Percentiles rank a stretch among this genome's conserved stretches.
Conservation (phyloP, 2,797 vertebrate species). For the Gephyroberyx darwinii region DNA sequence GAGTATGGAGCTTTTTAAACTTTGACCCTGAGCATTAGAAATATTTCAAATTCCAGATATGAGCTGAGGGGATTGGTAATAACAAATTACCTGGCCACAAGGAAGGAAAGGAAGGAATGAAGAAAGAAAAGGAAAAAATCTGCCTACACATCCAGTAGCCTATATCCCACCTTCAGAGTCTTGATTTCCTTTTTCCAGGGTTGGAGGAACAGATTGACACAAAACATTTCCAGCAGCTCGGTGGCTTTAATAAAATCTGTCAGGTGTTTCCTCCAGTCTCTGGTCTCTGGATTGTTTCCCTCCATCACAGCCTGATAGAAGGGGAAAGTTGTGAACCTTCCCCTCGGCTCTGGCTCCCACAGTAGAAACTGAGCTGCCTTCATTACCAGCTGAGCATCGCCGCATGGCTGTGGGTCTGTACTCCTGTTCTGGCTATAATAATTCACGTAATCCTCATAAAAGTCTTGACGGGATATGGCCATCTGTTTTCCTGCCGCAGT, state of each 20-base stretch:
- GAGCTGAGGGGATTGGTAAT: too few relatives aligned
- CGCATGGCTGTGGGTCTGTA: constrained; percentile 60
- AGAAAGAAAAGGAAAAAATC: not conserved
- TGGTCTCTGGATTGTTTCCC: not conserved
- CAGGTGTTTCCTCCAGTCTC: constrained; percentile 53
- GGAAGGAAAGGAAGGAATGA: not conserved
- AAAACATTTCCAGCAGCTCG: constrained; percentile 84
- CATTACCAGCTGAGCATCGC: constrained; percentile 51
- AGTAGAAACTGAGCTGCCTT: constrained; percentile 61
- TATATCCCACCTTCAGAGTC: constrained; percentile 83
- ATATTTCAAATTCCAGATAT: not conserved
- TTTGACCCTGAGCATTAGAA: not conserved
- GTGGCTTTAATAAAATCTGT: constrained; percentile 68
- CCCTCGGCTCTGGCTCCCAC: constrained; percentile 13
- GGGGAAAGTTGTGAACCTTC: constrained; percentile 57
- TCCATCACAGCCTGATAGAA: constrained; percentile 57
- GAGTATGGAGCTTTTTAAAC: too few relatives aligned
- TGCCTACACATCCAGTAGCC: too few relatives aligned
- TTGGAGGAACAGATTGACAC: constrained; percentile 83
- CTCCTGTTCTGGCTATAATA: constrained; percentile 60
- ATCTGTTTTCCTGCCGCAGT: not conserved
- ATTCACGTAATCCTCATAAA: constrained; percentile 66
- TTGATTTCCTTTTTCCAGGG: constrained; percentile 88
- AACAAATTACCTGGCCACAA: not conserved
- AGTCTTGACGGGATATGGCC: constrained; percentile 34